Base-by-base conservation (phyloP, 1,140 invertebrate species). In the Aphaenogaster floridana region DNA sequence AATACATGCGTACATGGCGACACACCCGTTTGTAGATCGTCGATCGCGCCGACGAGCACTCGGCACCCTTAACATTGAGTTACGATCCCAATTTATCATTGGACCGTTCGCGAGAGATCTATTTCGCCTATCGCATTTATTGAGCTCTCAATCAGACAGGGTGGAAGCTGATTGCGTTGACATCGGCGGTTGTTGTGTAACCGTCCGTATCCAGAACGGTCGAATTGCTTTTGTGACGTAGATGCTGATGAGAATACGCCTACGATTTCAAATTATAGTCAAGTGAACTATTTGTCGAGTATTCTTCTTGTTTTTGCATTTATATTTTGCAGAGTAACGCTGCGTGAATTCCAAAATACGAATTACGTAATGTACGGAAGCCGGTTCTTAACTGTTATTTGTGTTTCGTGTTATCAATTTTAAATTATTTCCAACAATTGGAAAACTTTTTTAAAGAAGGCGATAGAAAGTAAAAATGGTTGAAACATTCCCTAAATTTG, bases 21-120 rank as follows among this genome's bases (percentile, higher is more conserved):
- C 80, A 84, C 80, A 84, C 80, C 80, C 80, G 80, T 83, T 74
- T 11, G 50, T 72, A 71, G 39, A 81, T 45, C 21, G 39, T 72
- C 48, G 79, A 83, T 71, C 48, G 54, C 78, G 4, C 48, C 28
- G 52, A 45, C 50, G n/a, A 36, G 34, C 42, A n/a, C 28, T 61
- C 54, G 42, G 54, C 68, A 74, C 9, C 54, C 39, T 61, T 48
- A 45, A 74, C 68, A 17, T 63, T 76, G 54, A 84, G 28, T 76
- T n/a, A 76, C 59, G 42, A 50, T 39, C 17, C 52, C 36, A 11
- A 84, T 84, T 63, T 61, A 50, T 50, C 42, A 13, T 74, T 61
- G 42, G 17, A 28, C 21, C 11, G 39, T 57, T 57, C 34, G 52
- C 52, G 42, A 57, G 45, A 36, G 52, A 28, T 28, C 52, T 45